Base-by-base conservation (phyloP, 2,888 invertebrate species). In the Patella depressa region DNA sequence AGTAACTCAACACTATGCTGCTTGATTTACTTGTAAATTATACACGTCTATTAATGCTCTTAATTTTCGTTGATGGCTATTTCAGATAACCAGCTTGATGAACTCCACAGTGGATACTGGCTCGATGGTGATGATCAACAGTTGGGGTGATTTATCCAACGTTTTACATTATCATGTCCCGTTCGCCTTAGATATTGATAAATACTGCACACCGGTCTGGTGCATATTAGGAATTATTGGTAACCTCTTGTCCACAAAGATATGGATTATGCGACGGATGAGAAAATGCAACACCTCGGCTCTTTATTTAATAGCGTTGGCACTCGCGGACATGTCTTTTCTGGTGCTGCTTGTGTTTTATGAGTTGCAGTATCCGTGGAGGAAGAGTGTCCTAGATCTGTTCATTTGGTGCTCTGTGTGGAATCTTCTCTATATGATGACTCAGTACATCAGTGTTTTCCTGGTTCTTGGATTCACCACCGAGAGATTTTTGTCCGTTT, bases 401-500 rank as follows among this genome's bases (percentile, higher is more conserved):
- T 86, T 86, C 3, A 86, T 83, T 4, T 80, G 89, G 79, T 91
- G 91, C 78, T 88, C 88, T 71, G 79, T 82, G 7, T 90, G 89
- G 85, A 88, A 89, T 76, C 80, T 90, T 5, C 72, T 90, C 19
- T 88, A 85, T 74, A 83, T 89, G 81, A 85, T 86, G 72, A 85
- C 87, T 14, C 89, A 90, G 79, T 91, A 90, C 81, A 82, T 89
- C 34, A 89, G 89, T 19, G 87, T 90, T 11, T 77, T 91, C 11
- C 85, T 91, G 1, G 90, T 91, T 1, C 84, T 90, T 53, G 90
- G 88, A 53, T 91, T 91, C 79, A 91, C 90, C 0, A 82, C 88
- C 3, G 91, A 91, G 76, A 79, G 90, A 12, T 90, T 88, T 72
- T 86, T 91, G 53, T 89, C 90, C 5, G 85, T 89, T 15, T 87